Base-by-base conservation (phyloP, 2,888 invertebrate genomes). In the Oconnorella tubifera region DNA sequence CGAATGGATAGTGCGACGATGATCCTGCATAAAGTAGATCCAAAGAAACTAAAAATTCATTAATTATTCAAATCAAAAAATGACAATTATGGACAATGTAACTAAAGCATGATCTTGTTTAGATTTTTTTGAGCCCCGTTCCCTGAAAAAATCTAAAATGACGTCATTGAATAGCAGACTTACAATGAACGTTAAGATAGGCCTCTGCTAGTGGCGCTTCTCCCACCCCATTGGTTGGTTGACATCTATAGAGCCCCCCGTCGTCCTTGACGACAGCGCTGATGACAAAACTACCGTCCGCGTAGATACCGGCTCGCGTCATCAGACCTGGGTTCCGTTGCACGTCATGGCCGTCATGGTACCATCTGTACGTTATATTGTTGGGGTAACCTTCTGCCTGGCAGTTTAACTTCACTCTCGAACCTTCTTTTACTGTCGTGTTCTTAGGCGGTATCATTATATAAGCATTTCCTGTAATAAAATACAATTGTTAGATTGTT, bases 121-220 rank as follows among this genome's bases (percentile, higher is more conserved):
- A n/a, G n/a, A n/a, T n/a, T n/a, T n/a, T n/a, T n/a, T n/a, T n/a
- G n/a, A n/a, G n/a, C n/a, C n/a, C n/a, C n/a, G n/a, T n/a, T n/a
- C n/a, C n/a, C n/a, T n/a, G n/a, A n/a, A n/a, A n/a, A n/a, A n/a
- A n/a, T n/a, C n/a, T n/a, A 48, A 29, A 4, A 14, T 10, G 28
- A 51, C 27, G 31, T 29, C 2, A 33, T 19, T 1, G 23, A 28
- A 33, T 23, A 28, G 27, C 14, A 3, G 32, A 85, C 89, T 90
- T 83, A 96, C 97, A 97, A 88, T 95, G 95, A 76, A 97, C 92
- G 85, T 94, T 95, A 72, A 97, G 88, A 85, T 91, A 95, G 77
- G 96, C 96, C 71, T 91, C 90, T 73, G 96, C 95, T 78, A 91
- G 91, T 83, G 94, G 94, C 59, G 95, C 93, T 78, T 92, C 91